Evolutionary conservation across 2,888 invertebrate genomes (phyloP).

Genomic region (Lydus trimaculatus): DNA sequence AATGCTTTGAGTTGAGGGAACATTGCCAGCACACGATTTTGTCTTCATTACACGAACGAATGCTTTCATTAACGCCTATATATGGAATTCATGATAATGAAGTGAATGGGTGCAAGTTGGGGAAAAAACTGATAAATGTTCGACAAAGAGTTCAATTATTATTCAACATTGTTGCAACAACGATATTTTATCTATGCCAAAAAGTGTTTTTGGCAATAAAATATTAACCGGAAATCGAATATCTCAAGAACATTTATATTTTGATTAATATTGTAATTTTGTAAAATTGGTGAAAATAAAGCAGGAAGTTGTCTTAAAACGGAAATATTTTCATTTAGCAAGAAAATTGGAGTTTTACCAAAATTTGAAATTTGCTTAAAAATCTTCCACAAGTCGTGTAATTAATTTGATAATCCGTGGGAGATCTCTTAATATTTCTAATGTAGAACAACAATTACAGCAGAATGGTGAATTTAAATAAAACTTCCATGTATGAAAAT

Average conservation of each 20-base stretch:
- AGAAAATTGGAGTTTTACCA: too few relatives aligned
- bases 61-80: slow-evolving; percentile 1
- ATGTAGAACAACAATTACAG: neutral
- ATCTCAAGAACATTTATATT: neutral
- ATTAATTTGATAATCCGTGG: neutral
- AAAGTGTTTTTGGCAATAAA: too few relatives aligned
- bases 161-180: too few relatives aligned
- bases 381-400: neutral
- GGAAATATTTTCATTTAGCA: too few relatives aligned
- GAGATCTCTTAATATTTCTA: neutral
- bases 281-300: neutral
- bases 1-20: slow-evolving; percentile 10
- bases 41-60: slow-evolving; percentile 37
- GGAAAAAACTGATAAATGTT: neutral
- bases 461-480: neutral
- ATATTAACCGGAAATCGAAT: neutral
- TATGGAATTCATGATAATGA: neutral
- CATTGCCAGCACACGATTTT: slow-evolving; percentile 25
- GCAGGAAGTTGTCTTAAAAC: neutral
- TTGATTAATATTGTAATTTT: neutral
- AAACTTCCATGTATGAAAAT: neutral
- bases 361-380: too few relatives aligned
- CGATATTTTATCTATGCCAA: too few relatives aligned
- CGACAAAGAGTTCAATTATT: too few relatives aligned
- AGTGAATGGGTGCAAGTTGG: neutral